Evolutionary conservation across 92 coral and sea anemone species (phyloP).

Genomic region (Palythoa heliodiscus): DNA sequence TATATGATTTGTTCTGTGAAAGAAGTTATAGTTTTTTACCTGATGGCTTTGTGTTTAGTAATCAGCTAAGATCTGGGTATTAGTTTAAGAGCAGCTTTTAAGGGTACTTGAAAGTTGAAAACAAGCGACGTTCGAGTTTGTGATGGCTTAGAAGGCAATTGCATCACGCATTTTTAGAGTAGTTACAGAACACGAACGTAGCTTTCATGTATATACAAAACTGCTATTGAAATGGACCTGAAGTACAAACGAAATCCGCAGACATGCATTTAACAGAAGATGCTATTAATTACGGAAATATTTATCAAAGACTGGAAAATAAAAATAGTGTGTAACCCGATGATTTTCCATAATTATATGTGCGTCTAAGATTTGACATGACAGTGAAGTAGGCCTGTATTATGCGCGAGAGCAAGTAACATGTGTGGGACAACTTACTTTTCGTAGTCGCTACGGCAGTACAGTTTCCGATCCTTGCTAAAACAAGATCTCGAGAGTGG

Average conservation of each 20-base stretch:
- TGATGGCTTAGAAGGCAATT: background rate
- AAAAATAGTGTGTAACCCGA: conserved; percentile 70
- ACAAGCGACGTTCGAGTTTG: conserved; percentile 15
- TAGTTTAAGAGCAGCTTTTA: conserved; percentile 20
- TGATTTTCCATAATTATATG: conserved; percentile 56
- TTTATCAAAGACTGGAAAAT: conserved; percentile 64
- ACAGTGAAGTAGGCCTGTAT: conserved; percentile 26
- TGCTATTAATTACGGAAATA: conserved; percentile 75
- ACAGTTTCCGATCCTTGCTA: conserved; percentile 96
- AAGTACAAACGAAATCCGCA: conserved; percentile 19
- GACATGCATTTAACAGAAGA: conserved; percentile 21
- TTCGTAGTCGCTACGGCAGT: conserved; percentile 95
- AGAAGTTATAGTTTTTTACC: conserved; percentile 58
- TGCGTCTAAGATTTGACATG: conserved; percentile 56
- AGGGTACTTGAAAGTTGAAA: conserved; percentile 27
- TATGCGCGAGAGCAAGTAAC: background rate
- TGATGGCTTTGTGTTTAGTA: conserved; percentile 49
- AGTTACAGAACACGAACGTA: conserved; percentile 14
- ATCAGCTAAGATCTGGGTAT: conserved; percentile 21
- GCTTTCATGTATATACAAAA: conserved; percentile 7
- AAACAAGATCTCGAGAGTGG: conserved; percentile 95
- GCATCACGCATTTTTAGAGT: background rate
- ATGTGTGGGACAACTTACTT: conserved; percentile 78
- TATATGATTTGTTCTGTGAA: conserved; percentile 63
- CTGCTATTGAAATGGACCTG: conserved; percentile 22